phyloP scores from a whole-genome alignment of 2,113 vertebrate genomes.

The Marmota flaviventris region DNA sequence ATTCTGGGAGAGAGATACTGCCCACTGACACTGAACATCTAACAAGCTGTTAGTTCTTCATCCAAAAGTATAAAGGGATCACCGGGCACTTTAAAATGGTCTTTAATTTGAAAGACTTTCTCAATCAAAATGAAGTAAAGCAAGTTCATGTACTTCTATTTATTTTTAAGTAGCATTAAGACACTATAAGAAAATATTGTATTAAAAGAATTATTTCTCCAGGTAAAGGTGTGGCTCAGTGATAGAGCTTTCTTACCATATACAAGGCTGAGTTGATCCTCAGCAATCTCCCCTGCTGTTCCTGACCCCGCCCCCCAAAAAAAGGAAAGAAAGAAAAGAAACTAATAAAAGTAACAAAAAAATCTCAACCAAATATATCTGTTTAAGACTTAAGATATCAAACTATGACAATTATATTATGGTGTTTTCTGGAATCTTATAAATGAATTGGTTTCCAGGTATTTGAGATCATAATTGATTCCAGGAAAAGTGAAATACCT shows the following conservation, averaged over 20 bases:
- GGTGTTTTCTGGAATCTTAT: background rate
- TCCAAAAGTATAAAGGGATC: background rate
- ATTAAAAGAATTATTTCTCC: background rate
- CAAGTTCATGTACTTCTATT: background rate
- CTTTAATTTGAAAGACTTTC: slow-evolving; percentile 3
- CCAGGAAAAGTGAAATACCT: background rate
- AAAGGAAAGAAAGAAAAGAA: no score
- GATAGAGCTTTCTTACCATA: no score
- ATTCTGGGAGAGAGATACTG: background rate
- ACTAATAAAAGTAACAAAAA: background rate
- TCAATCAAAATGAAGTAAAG: background rate
- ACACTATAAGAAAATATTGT: background rate
- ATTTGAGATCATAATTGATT: background rate
- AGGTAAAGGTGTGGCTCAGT: no score
- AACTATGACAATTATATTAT: background rate
- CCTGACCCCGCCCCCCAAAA: no score
- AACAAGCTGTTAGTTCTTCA: background rate
- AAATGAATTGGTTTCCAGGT: background rate
- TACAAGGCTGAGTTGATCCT: no score
- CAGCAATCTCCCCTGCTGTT: no score
- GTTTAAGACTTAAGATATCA: slow-evolving; percentile 7
- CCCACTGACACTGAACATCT: background rate
- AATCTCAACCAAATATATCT: background rate
- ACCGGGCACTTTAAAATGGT: background rate
- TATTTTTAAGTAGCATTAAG: background rate